Percentiles rank a stretch among this genome's conserved stretches.
phyloP scores from a whole-genome alignment of 2,113 vertebrate species.

The Cheirogaleus medius region DNA sequence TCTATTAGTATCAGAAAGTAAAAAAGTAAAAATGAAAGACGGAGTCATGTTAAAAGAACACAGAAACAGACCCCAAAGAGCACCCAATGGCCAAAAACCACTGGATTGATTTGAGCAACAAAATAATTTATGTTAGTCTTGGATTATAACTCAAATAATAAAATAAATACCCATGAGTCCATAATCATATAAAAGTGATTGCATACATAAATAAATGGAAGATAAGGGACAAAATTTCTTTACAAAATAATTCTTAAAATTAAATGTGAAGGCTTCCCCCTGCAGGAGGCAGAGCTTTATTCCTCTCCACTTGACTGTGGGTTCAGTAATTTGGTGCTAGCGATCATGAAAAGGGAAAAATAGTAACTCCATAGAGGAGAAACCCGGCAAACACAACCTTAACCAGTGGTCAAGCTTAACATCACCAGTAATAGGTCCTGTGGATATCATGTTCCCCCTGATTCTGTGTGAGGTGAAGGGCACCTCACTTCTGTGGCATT shows the following conservation, averaged over 20 bases:
- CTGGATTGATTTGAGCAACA: neutral
- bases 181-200: neutral
- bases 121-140: neutral
- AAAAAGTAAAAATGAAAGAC: neutral
- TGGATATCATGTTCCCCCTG: neutral
- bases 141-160: neutral
- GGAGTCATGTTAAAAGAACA: neutral
- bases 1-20: neutral
- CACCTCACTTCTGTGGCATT: neutral
- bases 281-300: neutral
- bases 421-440: neutral
- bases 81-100: neutral
- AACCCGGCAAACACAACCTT: neutral
- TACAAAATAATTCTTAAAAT: neutral
- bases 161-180: neutral
- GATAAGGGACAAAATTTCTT: neutral
- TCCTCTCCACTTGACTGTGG: neutral
- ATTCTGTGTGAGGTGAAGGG: accelerated
- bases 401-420: neutral
- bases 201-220: neutral
- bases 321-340: neutral
- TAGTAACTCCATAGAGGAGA: neutral
- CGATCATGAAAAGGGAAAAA: neutral
- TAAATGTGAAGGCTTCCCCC: neutral
- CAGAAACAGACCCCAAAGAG: neutral